Evolutionary conservation across 1,140 invertebrate genomes (phyloP).

Genomic region (Spodoptera frugiperda): DNA sequence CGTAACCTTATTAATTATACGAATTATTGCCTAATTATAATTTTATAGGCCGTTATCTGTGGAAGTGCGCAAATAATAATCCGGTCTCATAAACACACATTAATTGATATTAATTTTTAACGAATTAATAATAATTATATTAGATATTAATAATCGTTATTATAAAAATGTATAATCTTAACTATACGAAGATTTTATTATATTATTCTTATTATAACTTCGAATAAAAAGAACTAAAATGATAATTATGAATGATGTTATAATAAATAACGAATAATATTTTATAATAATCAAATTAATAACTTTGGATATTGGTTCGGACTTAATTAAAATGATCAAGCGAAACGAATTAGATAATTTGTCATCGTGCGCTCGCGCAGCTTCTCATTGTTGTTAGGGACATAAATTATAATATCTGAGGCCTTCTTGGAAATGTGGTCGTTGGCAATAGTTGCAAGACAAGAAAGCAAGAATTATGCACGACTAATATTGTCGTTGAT

Average conservation of each 20-base stretch:
- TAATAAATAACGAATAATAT: conserved; percentile 39
- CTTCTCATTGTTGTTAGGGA: conserved; percentile 58
- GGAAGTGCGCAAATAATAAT: conserved; percentile 20
- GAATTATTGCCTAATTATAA: conserved; percentile 14
- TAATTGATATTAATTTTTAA: conserved; percentile 34
- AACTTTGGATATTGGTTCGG: conserved; percentile 33
- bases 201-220: conserved; percentile 3
- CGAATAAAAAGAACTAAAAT: conserved; percentile 1
- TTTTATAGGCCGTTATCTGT: conserved; percentile 19
- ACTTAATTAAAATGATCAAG: conserved; percentile 78
- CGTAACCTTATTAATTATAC: conserved; percentile 9
- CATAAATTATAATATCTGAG: conserved; percentile 67
- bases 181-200: neutral
- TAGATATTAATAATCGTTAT: no score
- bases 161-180: neutral
- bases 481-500: conserved; percentile 28
- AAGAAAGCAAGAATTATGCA: conserved; percentile 38
- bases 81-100: conserved; percentile 15
- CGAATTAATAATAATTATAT: neutral
- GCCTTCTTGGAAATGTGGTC: conserved; percentile 68
- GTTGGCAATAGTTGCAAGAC: neutral
- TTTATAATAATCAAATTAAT: conserved; percentile 30
- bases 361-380: conserved; percentile 64
- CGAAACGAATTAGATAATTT: conserved; percentile 78
- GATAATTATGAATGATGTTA: conserved; percentile 21